Base-by-base conservation (phyloP, 1,140 invertebrate species). In the Aleiodes sp. region DNA sequence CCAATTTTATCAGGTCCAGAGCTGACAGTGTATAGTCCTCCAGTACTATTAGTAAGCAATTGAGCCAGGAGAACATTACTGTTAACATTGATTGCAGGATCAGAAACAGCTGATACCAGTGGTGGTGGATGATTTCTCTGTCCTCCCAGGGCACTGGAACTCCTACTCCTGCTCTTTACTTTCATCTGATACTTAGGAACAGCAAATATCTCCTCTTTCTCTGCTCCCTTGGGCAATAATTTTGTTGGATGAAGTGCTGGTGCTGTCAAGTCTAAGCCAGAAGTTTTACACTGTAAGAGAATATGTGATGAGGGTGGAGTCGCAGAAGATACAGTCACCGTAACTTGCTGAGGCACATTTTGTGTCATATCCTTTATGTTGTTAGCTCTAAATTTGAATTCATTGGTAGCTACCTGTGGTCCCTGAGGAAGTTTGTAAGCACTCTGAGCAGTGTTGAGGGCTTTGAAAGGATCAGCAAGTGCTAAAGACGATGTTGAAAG, bases 61-160 rank as follows among this genome's bases (percentile, higher is more conserved):
- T 92, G 90, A 33, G 91, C 89, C 26, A 92, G 85, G 56, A 91
- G 84, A 31, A 89, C 88, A 79, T 89, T 91, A 70, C 87, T 88
- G 56, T 87, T 86, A 9, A 86, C 75, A 70, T 88, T 83, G 37
- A 89, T 76, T 8, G 86, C 81, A 19, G 89, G 85, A 76, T 90
- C 88, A 76, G 88, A 90, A 52, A 85, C 81, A n/a, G 88, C 85
- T 2, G 88, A 88, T 21, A 88, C 80, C 28, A 90, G 78, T 4
- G 87, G 88, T 4, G 87, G 86, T 68, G 87, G 85, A 57, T 85
- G 80, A 66, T 83, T 80, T 72, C 82, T 81, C 16, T 80, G 70
- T 9, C 77, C 70, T 4, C 77, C 68, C 41, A 87, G 68, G 19
- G 86, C 85, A 2, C 86, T 86, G 69, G 87, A 86, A 76, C 86